Evolutionary conservation across 2,113 vertebrate species (phyloP).

Genomic region (Miniopterus natalensis): DNA sequence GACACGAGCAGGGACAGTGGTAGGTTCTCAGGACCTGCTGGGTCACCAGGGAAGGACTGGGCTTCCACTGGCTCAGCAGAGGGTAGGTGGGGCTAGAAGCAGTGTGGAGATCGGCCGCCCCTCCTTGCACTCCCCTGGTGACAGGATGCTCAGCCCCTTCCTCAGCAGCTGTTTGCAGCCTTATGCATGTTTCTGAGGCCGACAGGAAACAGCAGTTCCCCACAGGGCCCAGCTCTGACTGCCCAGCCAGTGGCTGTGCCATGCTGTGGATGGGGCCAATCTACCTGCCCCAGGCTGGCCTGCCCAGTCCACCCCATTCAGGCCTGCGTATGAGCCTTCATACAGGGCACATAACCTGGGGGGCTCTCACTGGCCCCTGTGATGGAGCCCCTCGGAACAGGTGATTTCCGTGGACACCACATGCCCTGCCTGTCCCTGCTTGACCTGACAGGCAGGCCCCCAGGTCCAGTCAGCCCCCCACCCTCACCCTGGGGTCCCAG

Average conservation of each 20-base stretch:
- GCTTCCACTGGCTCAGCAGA: background rate
- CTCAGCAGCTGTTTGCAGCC: too few relatives aligned
- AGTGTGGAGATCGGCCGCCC: too few relatives aligned
- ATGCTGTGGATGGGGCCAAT: rapidly evolving
- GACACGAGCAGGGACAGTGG: rapidly evolving
- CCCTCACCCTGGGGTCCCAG: rapidly evolving
- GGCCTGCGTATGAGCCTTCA: too few relatives aligned
- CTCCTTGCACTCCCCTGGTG: background rate
- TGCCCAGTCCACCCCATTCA: rapidly evolving
- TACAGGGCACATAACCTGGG: rapidly evolving
- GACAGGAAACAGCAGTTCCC: rapidly evolving
- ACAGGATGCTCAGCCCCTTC: rapidly evolving
- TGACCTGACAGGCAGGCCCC: background rate
- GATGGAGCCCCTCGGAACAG: background rate
- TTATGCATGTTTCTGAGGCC: background rate
- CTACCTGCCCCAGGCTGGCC: rapidly evolving
- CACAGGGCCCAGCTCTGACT: too few relatives aligned
- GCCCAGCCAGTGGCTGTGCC: rapidly evolving
- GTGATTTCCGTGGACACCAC: rapidly evolving
- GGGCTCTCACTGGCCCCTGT: rapidly evolving
- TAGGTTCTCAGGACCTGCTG: rapidly evolving
- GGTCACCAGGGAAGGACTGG: background rate
- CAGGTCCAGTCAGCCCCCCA: rapidly evolving
- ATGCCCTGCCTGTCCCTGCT: rapidly evolving
- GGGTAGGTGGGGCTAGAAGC: too few relatives aligned